phyloP scores from a whole-genome alignment of 2,888 invertebrate genomes.

The Rhyacophila evoluta region DNA sequence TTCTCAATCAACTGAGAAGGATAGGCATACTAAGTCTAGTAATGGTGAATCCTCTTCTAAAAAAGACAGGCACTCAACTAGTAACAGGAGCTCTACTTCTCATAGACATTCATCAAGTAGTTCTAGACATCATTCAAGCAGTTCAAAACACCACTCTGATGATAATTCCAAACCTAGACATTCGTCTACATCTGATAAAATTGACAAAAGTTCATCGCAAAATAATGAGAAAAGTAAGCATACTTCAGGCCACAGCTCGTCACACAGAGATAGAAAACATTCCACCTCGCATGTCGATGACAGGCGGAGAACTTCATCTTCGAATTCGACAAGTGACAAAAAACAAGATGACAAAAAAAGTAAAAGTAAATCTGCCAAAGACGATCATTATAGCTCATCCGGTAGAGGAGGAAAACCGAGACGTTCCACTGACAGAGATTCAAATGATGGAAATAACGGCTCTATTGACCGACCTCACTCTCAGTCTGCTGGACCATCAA shows the following conservation, averaged over 20 bases:
- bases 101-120: conserved; percentile 36
- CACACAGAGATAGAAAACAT: conserved; percentile 44
- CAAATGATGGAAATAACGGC: conserved; percentile 77
- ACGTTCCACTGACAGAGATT: conserved; percentile 83
- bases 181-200: conserved; percentile 62
- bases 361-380: conserved; percentile 70
- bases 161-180: conserved; percentile 60
- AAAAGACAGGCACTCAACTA: conserved; percentile 60
- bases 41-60: conserved; percentile 63
- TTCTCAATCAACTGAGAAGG: conserved; percentile 29
- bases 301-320: conserved; percentile 39
- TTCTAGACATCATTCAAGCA: conserved; percentile 46
- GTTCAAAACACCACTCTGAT: conserved; percentile 55
- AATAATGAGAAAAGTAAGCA: conserved; percentile 59
- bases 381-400: conserved; percentile 79
- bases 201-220: conserved; percentile 56
- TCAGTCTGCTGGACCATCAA: conserved; percentile 28
- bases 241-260: conserved; percentile 37
- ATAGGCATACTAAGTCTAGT: conserved; percentile 42
- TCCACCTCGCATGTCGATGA: conserved; percentile 28
- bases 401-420: conserved; percentile 74
- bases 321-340: conserved; percentile 50
- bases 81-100: conserved; percentile 57
- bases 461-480: conserved; percentile 65
- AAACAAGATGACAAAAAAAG: conserved; percentile 58